These are phyloP conservation scores for Volucella bombylans DNA, from an alignment of 2,888 invertebrate species.

Conservation along the genomic window DNA sequence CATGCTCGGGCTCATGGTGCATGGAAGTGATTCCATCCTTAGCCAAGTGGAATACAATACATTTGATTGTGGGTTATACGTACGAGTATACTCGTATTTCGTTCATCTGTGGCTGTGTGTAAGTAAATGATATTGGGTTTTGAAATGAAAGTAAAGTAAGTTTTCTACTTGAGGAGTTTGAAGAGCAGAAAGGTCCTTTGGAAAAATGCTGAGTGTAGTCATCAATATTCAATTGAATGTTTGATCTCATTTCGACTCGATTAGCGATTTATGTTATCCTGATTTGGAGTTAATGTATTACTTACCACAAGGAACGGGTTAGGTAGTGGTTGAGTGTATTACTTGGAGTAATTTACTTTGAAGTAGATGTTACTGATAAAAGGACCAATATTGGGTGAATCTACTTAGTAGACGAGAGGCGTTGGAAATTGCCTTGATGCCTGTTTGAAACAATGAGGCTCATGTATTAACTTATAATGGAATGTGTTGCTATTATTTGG, in stretches of 20 bases:
- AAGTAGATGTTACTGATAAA: neutral
- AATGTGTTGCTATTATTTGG: too few species aligned
- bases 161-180: conserved; percentile 41
- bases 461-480: too few species aligned
- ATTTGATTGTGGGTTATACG: conserved; percentile 62
- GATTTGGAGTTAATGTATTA: conserved; percentile 52
- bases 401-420: too few species aligned
- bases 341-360: conserved; percentile 37
- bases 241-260: conserved; percentile 71
- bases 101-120: neutral
- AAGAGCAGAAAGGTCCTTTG: conserved; percentile 50
- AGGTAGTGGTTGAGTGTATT: conserved; percentile 30
- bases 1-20: neutral
- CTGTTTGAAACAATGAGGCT: too few species aligned
- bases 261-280: conserved; percentile 58
- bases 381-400: neutral
- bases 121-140: conserved; percentile 54
- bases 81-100: neutral
- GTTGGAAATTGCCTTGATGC: too few species aligned
- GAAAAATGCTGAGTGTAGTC: conserved; percentile 66
- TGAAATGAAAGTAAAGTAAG: conserved; percentile 39
- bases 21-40: conserved; percentile 65
- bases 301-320: conserved; percentile 12
- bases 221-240: conserved; percentile 69
- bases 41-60: conserved; percentile 63